Evolutionary conservation across 2,113 vertebrate species (phyloP).

Genomic region (Macquaria ambigua): DNA sequence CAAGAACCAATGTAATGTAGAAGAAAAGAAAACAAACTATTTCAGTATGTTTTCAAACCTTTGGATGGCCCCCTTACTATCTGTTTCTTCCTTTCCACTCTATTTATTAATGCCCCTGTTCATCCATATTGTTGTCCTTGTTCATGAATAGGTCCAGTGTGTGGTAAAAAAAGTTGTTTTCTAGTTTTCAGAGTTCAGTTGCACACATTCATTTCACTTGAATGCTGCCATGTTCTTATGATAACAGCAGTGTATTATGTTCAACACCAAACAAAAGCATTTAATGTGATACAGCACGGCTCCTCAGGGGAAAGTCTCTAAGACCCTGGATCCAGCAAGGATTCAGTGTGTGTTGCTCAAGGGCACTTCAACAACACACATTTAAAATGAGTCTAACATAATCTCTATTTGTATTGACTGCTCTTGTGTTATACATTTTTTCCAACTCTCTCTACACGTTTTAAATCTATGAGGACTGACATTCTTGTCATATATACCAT

Average conservation of each 20-base stretch:
- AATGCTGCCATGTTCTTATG: not conserved
- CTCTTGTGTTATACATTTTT: not conserved
- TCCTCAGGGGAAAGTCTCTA: not conserved
- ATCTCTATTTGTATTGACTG: not conserved
- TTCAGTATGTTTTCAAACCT: constrained; percentile 15
- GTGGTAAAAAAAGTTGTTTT: not conserved
- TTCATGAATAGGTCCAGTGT: not conserved
- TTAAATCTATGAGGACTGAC: not conserved
- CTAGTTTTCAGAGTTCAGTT: not conserved
- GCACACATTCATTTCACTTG: not conserved
- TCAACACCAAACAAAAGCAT: not conserved
- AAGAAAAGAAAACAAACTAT: constrained; percentile 46
- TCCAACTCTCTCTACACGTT: not conserved
- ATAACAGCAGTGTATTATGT: not conserved
- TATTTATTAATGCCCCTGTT: constrained; percentile 11
- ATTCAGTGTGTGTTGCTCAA: not conserved
- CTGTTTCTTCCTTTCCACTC: constrained; percentile 10
- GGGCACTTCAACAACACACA: not conserved
- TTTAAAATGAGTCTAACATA: not conserved
- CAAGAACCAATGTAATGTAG: constrained; percentile 35
- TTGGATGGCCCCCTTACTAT: not conserved
- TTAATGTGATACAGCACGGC: not conserved
- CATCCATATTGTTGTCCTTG: not conserved
- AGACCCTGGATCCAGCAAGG: not conserved
- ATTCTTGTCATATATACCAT: not conserved